Evolutionary conservation across 1,140 invertebrate species (phyloP).

Genomic region (Drosophila punjabiensis): DNA sequence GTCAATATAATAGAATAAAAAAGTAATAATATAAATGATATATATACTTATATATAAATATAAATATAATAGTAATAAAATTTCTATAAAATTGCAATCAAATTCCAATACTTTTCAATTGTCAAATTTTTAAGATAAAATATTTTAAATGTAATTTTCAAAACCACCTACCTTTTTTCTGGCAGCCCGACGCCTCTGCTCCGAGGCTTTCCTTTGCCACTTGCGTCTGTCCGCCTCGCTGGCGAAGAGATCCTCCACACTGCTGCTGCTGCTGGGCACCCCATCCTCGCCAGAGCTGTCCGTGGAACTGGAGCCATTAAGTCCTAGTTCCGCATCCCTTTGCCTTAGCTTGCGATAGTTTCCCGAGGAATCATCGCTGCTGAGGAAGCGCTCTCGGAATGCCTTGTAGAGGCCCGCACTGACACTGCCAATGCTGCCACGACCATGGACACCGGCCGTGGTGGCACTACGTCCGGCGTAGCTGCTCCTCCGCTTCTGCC

Average conservation of each 20-base stretch:
- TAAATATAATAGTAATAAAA: too few species aligned
- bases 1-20: too few species aligned
- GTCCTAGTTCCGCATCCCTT: constrained; percentile 56
- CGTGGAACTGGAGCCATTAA: constrained; percentile 23
- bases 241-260: constrained; percentile 64
- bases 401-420: constrained; percentile 64
- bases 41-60: too few species aligned
- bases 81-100: too few species aligned
- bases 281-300: constrained; percentile 48
- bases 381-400: constrained; percentile 65
- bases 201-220: constrained; percentile 43
- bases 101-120: too few species aligned
- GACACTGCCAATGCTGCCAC: constrained; percentile 58
- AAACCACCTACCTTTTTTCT: constrained; percentile 57
- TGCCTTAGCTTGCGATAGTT: constrained; percentile 60
- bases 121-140: neutral
- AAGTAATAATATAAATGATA: too few species aligned
- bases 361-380: constrained; percentile 36
- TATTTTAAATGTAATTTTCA: neutral
- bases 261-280: constrained; percentile 59
- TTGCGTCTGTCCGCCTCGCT: constrained; percentile 49
- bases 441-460: constrained; percentile 53
- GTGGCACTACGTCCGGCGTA: constrained; percentile 43
- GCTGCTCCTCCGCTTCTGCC: constrained; percentile 39
- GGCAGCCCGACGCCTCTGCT: constrained; percentile 16